phyloP scores from a whole-genome alignment of 1,140 invertebrate species.

The Drosophila neocordata region DNA sequence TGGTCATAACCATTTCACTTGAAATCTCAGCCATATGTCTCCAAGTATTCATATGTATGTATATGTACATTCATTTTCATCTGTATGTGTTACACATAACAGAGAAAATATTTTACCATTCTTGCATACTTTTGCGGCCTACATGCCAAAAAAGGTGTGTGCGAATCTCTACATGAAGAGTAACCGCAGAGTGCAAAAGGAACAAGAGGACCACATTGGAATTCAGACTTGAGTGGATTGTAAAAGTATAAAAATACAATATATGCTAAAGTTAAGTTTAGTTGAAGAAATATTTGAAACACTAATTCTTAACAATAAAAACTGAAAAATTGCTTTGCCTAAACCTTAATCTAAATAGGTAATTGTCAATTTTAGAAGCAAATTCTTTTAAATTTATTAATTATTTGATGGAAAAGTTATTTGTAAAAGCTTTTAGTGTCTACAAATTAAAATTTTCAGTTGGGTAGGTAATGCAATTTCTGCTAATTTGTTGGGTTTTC shows the following conservation, averaged over 20 bases:
- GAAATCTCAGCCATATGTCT: constrained; percentile 13
- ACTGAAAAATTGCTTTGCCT: too few species aligned
- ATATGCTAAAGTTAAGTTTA: too few species aligned
- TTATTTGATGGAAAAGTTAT: too few species aligned
- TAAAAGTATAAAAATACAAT: neutral
- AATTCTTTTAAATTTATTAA: too few species aligned
- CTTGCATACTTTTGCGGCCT: constrained; percentile 61
- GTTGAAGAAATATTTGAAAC: too few species aligned
- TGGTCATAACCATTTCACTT: constrained; percentile 1
- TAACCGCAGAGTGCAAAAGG: constrained; percentile 7
- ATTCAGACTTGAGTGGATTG: neutral
- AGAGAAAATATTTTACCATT: constrained; percentile 42
- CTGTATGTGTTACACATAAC: constrained; percentile 40
- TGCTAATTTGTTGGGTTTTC: too few species aligned
- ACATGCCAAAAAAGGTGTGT: constrained; percentile 53
- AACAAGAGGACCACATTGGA: neutral
- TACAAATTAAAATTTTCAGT: too few species aligned
- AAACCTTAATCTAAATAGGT: too few species aligned
- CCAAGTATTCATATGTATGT: neutral
- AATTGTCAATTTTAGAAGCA: too few species aligned
- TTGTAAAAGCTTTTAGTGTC: too few species aligned
- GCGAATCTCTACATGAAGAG: constrained; percentile 20
- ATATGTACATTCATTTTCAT: neutral
- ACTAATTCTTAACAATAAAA: too few species aligned
- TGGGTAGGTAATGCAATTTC: too few species aligned